Conservation (phyloP, 2,113 vertebrate genomes). For the Solea solea region DNA sequence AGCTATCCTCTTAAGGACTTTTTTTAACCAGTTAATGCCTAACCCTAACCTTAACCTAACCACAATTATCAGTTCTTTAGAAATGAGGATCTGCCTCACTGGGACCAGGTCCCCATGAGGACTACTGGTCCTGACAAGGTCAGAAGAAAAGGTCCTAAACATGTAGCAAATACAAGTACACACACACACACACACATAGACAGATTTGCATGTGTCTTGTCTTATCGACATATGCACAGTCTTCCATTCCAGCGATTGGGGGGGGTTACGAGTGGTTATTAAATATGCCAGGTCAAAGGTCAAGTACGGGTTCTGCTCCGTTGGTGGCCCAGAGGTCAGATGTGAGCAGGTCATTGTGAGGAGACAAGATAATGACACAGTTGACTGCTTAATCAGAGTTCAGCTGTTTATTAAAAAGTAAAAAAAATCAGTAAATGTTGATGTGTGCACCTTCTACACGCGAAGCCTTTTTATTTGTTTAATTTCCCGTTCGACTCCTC, state of each 20-base stretch:
- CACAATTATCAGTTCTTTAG: no score
- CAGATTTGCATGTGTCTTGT: slow-evolving; percentile 28
- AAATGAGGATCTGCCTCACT: no score
- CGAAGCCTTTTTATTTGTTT: slow-evolving; percentile 59
- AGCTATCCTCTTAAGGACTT: no score
- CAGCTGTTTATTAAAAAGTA: background rate
- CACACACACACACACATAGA: no score
- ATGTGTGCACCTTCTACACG: slow-evolving; percentile 9
- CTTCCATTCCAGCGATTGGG: slow-evolving; percentile 11
- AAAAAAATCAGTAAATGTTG: background rate
- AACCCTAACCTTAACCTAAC: no score
- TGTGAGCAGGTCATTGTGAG: slow-evolving; percentile 41
- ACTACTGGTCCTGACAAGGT: no score
- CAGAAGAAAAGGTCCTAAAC: no score
- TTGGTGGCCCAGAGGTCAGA: slow-evolving; percentile 45
- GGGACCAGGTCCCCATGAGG: no score
- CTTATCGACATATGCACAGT: slow-evolving; percentile 37
- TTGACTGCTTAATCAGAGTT: slow-evolving; percentile 23
- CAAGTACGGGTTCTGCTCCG: slow-evolving; percentile 53
- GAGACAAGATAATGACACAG: slow-evolving; percentile 13
- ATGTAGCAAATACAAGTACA: slow-evolving; percentile 4
- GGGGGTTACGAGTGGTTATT: slow-evolving; percentile 20
- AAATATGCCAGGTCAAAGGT: slow-evolving; percentile 44
- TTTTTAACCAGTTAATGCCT: no score
- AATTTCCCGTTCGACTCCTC: slow-evolving; percentile 53